These are phyloP conservation scores for Limnephilus rhombicus DNA, from an alignment of 2,888 invertebrate genomes.

Conservation along the genomic window DNA sequence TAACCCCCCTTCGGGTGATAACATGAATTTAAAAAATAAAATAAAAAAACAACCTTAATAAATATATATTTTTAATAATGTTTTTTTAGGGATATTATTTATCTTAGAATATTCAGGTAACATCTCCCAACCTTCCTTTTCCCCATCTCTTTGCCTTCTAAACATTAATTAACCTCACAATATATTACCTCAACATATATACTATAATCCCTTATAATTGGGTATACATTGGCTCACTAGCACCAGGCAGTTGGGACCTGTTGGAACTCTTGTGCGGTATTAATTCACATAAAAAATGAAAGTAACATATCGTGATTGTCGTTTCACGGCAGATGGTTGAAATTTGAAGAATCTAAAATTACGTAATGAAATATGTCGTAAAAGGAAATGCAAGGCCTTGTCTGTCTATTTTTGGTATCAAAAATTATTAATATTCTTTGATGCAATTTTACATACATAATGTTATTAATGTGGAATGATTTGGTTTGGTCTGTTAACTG, in stretches of 20 bases:
- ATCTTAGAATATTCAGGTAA: too few species aligned
- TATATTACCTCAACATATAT: too few species aligned
- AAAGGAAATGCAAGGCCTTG: not conserved
- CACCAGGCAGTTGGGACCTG: not conserved
- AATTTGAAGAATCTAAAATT: not conserved
- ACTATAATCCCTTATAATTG: not conserved
- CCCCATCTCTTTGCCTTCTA: not conserved
- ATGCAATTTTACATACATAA: not conserved
- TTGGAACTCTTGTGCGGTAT: not conserved
- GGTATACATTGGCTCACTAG: not conserved
- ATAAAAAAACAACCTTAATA: too few species aligned
- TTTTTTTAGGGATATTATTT: too few species aligned
- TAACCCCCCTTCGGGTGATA: too few species aligned
- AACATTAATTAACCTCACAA: not conserved
- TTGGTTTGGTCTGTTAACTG: not conserved
- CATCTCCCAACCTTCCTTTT: too few species aligned
- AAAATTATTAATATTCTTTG: not conserved
- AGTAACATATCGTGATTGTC: not conserved
- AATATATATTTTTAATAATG: too few species aligned
- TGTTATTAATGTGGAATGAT: not conserved
- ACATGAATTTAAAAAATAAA: too few species aligned
- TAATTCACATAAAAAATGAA: not conserved
- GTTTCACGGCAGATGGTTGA: not conserved
- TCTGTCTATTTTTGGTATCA: not conserved
- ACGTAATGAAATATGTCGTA: not conserved